Base-by-base conservation (phyloP, 2,888 invertebrate species). In the Chymomyza fuscimana region DNA sequence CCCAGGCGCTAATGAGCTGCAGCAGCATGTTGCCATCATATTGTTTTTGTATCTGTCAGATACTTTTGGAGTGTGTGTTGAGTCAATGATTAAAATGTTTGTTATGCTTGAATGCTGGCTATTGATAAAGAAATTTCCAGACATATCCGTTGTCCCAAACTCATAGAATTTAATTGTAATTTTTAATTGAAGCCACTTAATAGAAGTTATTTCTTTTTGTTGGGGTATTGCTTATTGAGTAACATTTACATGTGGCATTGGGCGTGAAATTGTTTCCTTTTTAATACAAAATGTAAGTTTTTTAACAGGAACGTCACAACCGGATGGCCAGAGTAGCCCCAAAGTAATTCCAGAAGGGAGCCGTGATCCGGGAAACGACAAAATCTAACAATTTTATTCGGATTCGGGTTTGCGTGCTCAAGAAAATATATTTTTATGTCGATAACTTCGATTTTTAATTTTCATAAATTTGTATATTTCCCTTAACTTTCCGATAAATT, bases 1-100 rank as follows among this genome's bases (percentile, higher is more conserved):
- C 73, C 77, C 78, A 81, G 83, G 87, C 84, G 86, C 77, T 86
- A 87, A 84, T 84, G 87, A 84, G 87, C 84, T 86, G 84, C 86
- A 86, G 87, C 84, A 78, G 77, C 78, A 69, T 56, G 68, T 50
- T 70, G 64, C 52, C 12, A 12, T 25, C 5, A 16, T 19, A 54
- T 54, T 54, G 52, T 54, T 54, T 9, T 6, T 69, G 77, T 82
- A 80, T 78, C 82, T 84, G 81, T 65, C 79, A 82, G 86, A 80
- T 87, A 85, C 76, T 74, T 86, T 70, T 59, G 65, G 68, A 58
- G 22, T 60, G 9, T 58, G 25, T 36, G 73, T 65, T 69, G 71
- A 70, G 68, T 64, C 58, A 63, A 80, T 81, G 81, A 81, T 81
- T 81, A 79, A 81, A 85, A 86, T 84, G 87, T 79, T 85, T 81